These are phyloP conservation scores for Stenotaenia linearis DNA, from an alignment of 2,888 invertebrate genomes.

Conservation along the genomic window DNA sequence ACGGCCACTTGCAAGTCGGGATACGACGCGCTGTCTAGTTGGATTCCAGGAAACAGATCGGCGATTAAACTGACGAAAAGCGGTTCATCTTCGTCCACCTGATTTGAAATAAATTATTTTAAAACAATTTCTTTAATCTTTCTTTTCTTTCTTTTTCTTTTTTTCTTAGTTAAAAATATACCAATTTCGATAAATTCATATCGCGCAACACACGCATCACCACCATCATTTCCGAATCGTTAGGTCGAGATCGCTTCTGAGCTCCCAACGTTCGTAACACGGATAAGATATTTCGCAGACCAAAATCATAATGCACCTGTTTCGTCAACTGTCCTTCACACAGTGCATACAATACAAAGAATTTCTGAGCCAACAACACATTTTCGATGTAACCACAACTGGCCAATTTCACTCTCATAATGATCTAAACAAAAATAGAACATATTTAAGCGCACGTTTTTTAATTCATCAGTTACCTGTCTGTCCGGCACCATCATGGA, in stretches of 20 bases:
- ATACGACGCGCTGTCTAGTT: slow-evolving; percentile 84
- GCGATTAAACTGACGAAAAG: slow-evolving; percentile 93
- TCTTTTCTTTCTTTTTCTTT: no score
- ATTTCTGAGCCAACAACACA: slow-evolving; percentile 87
- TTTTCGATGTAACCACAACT: slow-evolving; percentile 95
- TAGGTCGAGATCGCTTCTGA: slow-evolving; percentile 80
- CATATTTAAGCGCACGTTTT: no score
- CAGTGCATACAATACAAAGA: slow-evolving; percentile 90
- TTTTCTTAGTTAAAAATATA: no score
- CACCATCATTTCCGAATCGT: slow-evolving; percentile 90
- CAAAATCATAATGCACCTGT: slow-evolving; percentile 98
- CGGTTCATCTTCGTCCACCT: slow-evolving; percentile 87
- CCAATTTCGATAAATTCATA: slow-evolving; percentile 95
- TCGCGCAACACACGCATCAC: slow-evolving; percentile 93
- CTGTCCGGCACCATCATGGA: slow-evolving; percentile 99
- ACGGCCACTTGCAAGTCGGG: slow-evolving; percentile 84
- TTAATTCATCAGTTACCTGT: no score
- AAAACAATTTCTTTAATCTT: slow-evolving; percentile 39
- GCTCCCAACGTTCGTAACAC: slow-evolving; percentile 88
- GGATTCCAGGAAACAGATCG: slow-evolving; percentile 92
- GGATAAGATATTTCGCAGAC: slow-evolving; percentile 88
- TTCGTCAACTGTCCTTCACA: slow-evolving; percentile 97
- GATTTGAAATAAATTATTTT: neutral
- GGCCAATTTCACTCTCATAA: slow-evolving; percentile 90
- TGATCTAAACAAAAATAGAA: no score